These are phyloP conservation scores for Trissolcus brochymenae DNA, from an alignment of 2,888 invertebrate species.

Conservation along the genomic window DNA sequence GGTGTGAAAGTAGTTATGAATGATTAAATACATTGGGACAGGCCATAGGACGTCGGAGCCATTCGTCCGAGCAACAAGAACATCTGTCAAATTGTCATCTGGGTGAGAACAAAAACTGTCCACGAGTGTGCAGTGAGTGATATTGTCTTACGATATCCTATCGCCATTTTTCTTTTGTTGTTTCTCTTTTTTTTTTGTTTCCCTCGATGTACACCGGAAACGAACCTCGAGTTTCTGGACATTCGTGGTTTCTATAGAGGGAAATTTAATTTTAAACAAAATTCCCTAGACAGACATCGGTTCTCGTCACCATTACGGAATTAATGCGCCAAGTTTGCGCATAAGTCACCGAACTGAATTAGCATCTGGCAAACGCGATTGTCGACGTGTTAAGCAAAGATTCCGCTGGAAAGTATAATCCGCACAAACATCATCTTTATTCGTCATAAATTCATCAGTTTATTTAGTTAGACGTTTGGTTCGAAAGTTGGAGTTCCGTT, in stretches of 20 bases:
- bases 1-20: constrained; percentile 19
- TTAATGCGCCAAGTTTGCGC: constrained; percentile 35
- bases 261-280: constrained; percentile 14
- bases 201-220: too few relatives aligned
- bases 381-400: constrained; percentile 34
- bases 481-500: constrained; percentile 16
- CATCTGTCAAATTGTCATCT: too few relatives aligned
- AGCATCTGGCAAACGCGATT: constrained; percentile 28
- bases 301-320: constrained; percentile 19
- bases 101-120: too few relatives aligned
- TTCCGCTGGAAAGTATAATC: constrained; percentile 19
- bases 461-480: constrained; percentile 6
- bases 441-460: constrained; percentile 31
- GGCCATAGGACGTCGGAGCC: too few relatives aligned
- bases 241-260: too few relatives aligned
- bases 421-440: constrained; percentile 30
- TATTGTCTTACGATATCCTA: too few relatives aligned
- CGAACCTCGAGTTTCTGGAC: too few relatives aligned
- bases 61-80: too few relatives aligned
- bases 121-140: too few relatives aligned
- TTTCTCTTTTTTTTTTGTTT: too few relatives aligned
- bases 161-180: too few relatives aligned
- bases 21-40: constrained; percentile 11
- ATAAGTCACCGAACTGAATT: constrained; percentile 33
- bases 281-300: constrained; percentile 11